These are phyloP conservation scores for Leptatherina wallacei DNA, from an alignment of 2,797 vertebrate genomes.

Conservation along the genomic window DNA sequence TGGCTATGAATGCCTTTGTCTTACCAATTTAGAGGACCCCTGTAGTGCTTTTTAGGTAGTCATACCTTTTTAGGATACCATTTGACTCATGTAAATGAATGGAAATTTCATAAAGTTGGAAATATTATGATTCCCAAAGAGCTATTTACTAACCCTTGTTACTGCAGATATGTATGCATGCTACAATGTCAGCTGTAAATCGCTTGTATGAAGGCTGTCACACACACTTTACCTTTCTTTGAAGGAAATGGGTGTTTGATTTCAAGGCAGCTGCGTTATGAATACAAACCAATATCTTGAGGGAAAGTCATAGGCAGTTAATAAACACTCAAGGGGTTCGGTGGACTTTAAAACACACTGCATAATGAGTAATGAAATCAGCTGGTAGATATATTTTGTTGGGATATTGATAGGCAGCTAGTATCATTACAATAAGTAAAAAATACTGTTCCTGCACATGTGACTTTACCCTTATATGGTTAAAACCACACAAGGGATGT, in stretches of 20 bases:
- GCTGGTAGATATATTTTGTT: slow-evolving; percentile 55
- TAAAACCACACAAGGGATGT: slow-evolving; percentile 8
- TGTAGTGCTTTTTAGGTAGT: slow-evolving; percentile 71
- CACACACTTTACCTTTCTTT: slow-evolving; percentile 32
- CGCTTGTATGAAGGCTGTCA: slow-evolving; percentile 62
- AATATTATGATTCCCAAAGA: slow-evolving; percentile 62
- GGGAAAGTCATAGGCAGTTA: slow-evolving; percentile 55
- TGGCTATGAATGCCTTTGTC: slow-evolving; percentile 64
- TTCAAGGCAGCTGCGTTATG: slow-evolving; percentile 58
- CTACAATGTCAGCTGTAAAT: slow-evolving; percentile 40
- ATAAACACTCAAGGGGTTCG: slow-evolving; percentile 55
- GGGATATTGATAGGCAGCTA: slow-evolving; percentile 39
- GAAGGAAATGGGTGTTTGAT: slow-evolving; percentile 60
- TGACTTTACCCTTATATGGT: slow-evolving; percentile 17
- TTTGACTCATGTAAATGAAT: slow-evolving; percentile 65
- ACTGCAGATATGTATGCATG: slow-evolving; percentile 42
- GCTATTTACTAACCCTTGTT: slow-evolving; percentile 53
- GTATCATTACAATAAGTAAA: slow-evolving; percentile 49
- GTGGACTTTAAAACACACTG: slow-evolving; percentile 60
- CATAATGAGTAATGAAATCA: slow-evolving; percentile 64
- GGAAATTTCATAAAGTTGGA: slow-evolving; percentile 62
- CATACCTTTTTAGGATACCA: slow-evolving; percentile 64
- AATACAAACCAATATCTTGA: slow-evolving; percentile 58
- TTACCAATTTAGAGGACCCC: slow-evolving; percentile 70
- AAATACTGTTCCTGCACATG: slow-evolving; percentile 24